A percentile compares a stretch with the other conserved stretches of the same genome.
These are phyloP conservation scores for Myiotriccus ornatus DNA, from an alignment of 2,797 vertebrate species.

Conservation along the genomic window DNA sequence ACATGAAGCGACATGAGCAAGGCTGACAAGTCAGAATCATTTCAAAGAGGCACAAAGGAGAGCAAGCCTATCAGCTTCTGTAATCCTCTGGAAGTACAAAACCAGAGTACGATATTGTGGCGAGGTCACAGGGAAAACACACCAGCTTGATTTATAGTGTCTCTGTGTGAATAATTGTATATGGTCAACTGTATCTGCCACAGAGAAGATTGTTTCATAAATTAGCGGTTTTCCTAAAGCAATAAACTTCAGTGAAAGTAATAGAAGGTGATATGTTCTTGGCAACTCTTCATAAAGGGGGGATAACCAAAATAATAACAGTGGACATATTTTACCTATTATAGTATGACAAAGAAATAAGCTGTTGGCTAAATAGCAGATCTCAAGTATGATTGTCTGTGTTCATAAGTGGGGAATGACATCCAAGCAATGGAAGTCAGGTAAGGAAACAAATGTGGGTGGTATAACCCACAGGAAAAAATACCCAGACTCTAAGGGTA, in stretches of 20 bases:
- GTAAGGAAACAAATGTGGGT: conserved; percentile 39
- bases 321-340: conserved; percentile 42
- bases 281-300: conserved; percentile 31
- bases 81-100: conserved; percentile 59
- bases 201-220: conserved; percentile 23
- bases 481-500: not conserved
- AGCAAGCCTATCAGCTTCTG: conserved; percentile 21
- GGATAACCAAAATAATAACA: conserved; percentile 30
- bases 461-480: not conserved
- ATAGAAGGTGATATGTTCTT: conserved; percentile 38
- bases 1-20: not conserved
- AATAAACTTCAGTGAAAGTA: conserved; percentile 41
- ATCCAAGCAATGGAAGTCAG: not conserved
- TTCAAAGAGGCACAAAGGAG: conserved; percentile 18
- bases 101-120: conserved; percentile 18
- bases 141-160: conserved; percentile 49
- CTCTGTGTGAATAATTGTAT: conserved; percentile 55
- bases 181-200: conserved; percentile 30
- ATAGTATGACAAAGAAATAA: not conserved
- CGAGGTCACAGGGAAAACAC: conserved; percentile 56
- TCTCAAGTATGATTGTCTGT: not conserved
- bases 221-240: conserved; percentile 45
- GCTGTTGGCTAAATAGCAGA: conserved; percentile 35
- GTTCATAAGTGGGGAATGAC: not conserved
- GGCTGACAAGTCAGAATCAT: not conserved